Base-by-base conservation (phyloP, 1,140 invertebrate species). In the Geopemphigus sp. region DNA sequence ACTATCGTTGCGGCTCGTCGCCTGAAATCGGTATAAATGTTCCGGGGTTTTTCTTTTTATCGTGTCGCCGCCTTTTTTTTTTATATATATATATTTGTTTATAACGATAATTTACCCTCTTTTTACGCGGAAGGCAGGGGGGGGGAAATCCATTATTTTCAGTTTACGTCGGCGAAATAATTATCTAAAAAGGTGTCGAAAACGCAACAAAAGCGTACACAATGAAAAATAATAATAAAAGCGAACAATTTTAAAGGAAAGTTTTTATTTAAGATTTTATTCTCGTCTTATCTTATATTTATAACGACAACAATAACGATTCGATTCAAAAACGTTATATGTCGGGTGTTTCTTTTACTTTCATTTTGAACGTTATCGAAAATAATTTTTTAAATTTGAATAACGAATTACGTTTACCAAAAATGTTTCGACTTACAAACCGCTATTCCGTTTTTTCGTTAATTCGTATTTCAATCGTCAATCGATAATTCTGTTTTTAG, bases 101-200 rank as follows among this genome's bases (percentile, higher is more conserved):
- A 72, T 72, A 76, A 76, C 59, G 72, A 76, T 76, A 76, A 76
- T 76, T 76, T 76, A 59, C 56, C 54, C 54, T 57, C 72, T 76
- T 76, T 76, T 76, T 76, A 53, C 54, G 68, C 19, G 3, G n/a
- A n/a, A n/a, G n/a, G n/a, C n/a, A n/a, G n/a, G n/a, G n/a, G n/a
- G n/a, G n/a, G n/a, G 50, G 24, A 5, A 54, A 72, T 72, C 17
- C 50, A 72, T 72, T 72, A 72, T 72, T 76, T 76, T 76, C 45
- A 24, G 72, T 76, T 76, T 45, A 59, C n/a, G 39, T 76, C 56
- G 59, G 15, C 72, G 59, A 76, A 76, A 76, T 76, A 76, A 76
- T 76, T 76, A 76, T 76, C 72, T 74, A 59, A 24, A 56, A 76
- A 76, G 72, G 72, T 76, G 53, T 59, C 59, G 32, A 73, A 63